Evolutionary conservation across 2,797 vertebrate genomes (phyloP).

Genomic region (Chelidonichthys spinosus): DNA sequence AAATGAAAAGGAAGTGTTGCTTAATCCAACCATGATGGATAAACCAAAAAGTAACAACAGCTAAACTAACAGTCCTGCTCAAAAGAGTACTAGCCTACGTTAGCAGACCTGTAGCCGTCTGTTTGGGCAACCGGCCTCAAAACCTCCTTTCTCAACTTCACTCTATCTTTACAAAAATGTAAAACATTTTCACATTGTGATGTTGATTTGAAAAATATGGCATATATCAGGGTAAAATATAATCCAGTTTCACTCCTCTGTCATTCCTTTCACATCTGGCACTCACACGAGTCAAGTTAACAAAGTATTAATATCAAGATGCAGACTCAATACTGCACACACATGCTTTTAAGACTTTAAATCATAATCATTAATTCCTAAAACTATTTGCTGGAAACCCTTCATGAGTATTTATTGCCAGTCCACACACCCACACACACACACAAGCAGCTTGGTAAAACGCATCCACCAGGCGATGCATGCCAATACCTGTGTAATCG

Average conservation of each 20-base stretch:
- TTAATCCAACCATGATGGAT: not conserved
- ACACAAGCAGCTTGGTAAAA: constrained; percentile 32
- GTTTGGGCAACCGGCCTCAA: not conserved
- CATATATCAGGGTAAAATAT: not conserved
- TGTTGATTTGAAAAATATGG: not conserved
- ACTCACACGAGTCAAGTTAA: constrained; percentile 18
- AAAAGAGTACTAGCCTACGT: not conserved
- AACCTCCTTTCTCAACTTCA: not conserved
- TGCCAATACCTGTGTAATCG: constrained; percentile 83
- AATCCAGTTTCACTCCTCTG: not conserved
- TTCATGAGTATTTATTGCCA: constrained; percentile 19
- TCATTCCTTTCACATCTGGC: too few species aligned
- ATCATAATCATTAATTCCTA: not conserved
- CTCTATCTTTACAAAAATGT: not conserved
- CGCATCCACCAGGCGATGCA: constrained; percentile 34
- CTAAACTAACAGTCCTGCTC: not conserved
- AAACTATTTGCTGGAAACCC: constrained; percentile 23
- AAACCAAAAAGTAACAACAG: not conserved
- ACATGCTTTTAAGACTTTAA: constrained; percentile 60
- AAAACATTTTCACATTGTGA: not conserved
- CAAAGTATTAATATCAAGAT: constrained; percentile 35
- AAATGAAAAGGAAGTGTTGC: not conserved
- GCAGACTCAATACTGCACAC: constrained; percentile 24
- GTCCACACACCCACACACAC: constrained; percentile 37
- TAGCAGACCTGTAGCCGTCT: not conserved